These are phyloP conservation scores for Arctopsyche grandis DNA, from an alignment of 1,140 invertebrate genomes.

Conservation along the genomic window DNA sequence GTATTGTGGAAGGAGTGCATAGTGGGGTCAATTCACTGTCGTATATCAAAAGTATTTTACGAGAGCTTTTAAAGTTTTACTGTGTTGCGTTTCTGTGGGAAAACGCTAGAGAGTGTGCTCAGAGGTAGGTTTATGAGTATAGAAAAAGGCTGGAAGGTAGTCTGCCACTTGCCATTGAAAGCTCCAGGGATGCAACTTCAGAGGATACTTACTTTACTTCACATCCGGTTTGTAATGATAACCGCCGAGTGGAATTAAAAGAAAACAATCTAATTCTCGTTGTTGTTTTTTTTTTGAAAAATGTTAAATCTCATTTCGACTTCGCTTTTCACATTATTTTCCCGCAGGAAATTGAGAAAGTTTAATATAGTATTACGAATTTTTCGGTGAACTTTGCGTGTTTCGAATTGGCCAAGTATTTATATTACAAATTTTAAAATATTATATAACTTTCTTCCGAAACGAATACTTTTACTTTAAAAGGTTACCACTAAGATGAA, in stretches of 20 bases:
- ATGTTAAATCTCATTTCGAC: no score
- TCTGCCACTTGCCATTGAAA: background rate
- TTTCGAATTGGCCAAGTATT: no score
- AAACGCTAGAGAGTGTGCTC: background rate
- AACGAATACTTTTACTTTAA: no score
- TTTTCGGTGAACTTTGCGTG: no score
- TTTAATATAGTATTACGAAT: background rate
- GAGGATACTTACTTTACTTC: no score
- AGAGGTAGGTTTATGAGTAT: background rate
- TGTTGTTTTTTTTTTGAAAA: no score
- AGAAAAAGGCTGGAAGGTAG: background rate
- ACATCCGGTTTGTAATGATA: no score
- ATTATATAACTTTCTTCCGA: no score
- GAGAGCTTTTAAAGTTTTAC: conserved; percentile 28
- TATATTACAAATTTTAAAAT: no score
- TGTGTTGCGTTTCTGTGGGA: conserved; percentile 1
- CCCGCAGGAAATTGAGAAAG: background rate
- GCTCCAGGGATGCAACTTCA: background rate
- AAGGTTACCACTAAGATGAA: no score
- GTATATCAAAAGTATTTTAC: conserved; percentile 22
- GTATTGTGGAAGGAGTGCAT: background rate
- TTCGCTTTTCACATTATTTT: background rate
- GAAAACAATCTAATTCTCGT: no score
- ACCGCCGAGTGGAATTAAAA: no score
- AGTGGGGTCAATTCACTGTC: background rate